These are phyloP conservation scores for Anarhynchus alexandrinus DNA, from an alignment of 2,113 vertebrate species.

Conservation along the genomic window DNA sequence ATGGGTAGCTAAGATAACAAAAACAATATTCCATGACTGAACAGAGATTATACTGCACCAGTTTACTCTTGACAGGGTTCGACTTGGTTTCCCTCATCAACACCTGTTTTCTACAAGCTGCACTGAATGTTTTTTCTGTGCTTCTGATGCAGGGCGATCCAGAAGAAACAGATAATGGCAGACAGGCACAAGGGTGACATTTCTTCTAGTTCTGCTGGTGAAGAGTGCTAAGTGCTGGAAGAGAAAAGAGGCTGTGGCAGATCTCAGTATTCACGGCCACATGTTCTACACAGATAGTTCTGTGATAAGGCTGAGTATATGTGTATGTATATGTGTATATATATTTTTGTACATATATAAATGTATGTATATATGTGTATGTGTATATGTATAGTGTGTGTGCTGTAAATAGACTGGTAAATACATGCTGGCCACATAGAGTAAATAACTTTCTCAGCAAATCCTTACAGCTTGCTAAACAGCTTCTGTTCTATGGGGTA, in stretches of 20 bases:
- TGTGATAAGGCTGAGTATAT: neutral
- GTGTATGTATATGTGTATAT: too few species aligned
- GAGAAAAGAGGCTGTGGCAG: neutral
- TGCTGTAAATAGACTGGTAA: neutral
- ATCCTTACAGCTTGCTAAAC: neutral
- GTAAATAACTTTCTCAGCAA: neutral
- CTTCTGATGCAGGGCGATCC: neutral
- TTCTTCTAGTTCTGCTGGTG: neutral
- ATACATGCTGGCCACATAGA: neutral
- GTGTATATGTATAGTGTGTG: neutral
- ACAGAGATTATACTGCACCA: neutral
- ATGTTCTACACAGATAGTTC: neutral
- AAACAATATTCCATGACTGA: neutral
- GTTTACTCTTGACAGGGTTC: neutral
- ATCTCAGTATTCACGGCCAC: neutral
- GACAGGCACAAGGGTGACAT: neutral
- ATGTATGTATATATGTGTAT: neutral
- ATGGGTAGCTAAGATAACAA: neutral
- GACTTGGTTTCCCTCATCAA: neutral
- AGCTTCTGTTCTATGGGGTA: neutral
- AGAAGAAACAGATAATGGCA: neutral
- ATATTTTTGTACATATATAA: neutral
- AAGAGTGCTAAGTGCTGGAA: neutral
- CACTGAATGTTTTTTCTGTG: neutral
- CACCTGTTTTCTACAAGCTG: neutral